Conservation (phyloP, 2,888 invertebrate genomes). For the Drosophila nigricruria region DNA sequence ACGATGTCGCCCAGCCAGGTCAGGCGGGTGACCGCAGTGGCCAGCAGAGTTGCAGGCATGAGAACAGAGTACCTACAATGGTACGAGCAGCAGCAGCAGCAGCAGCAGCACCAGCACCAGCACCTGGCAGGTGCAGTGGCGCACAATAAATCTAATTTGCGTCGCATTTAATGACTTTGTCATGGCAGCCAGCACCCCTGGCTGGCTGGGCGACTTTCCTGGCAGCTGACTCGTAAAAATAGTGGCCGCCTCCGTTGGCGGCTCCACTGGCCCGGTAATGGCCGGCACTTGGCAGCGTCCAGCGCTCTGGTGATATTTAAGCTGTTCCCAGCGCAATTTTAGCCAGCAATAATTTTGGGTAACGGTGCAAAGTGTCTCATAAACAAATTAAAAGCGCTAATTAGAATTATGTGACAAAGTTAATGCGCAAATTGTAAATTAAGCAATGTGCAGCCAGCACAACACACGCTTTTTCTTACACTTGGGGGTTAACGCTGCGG, state of each 20-base stretch:
- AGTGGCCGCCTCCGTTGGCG: constrained; percentile 50
- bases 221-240: constrained; percentile 67
- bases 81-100: not conserved
- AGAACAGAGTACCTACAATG: constrained; percentile 14
- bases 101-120: constrained; percentile 10
- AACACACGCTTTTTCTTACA: constrained; percentile 27
- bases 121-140: constrained; percentile 77
- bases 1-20: constrained; percentile 59
- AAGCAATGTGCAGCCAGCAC: constrained; percentile 66
- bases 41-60: constrained; percentile 27
- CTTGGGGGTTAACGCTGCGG: constrained; percentile 46
- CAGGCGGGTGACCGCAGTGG: constrained; percentile 53
- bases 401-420: constrained; percentile 82
- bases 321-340: constrained; percentile 71
- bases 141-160: constrained; percentile 84
- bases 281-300: constrained; percentile 71
- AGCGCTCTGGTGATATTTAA: constrained; percentile 71
- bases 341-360: constrained; percentile 77
- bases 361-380: constrained; percentile 78
- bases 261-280: constrained; percentile 53
- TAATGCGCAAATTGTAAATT: constrained; percentile 82
- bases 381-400: constrained; percentile 81
- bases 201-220: constrained; percentile 48
- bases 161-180: constrained; percentile 84
- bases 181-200: constrained; percentile 64